Evolutionary conservation across 1,140 invertebrate species (phyloP).

Genomic region (Carcinoscorpius rotundicauda): DNA sequence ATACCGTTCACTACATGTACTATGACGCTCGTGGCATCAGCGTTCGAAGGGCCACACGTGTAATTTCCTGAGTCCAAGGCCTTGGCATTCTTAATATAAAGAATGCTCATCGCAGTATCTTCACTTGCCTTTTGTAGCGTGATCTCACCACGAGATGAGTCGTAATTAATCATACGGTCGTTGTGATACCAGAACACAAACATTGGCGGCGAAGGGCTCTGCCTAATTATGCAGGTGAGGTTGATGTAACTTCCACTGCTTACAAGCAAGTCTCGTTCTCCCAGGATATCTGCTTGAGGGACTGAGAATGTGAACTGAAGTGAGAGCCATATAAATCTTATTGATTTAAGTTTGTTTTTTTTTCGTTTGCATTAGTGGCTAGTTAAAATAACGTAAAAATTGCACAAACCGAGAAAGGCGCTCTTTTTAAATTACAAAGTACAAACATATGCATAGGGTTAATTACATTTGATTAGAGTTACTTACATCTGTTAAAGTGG

Average conservation of each 20-base stretch:
- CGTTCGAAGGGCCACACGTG: slow-evolving; percentile 70
- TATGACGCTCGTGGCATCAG: slow-evolving; percentile 61
- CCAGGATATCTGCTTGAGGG: too few relatives aligned
- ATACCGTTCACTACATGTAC: slow-evolving; percentile 75
- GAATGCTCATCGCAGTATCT: slow-evolving; percentile 71
- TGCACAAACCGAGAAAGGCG: too few relatives aligned
- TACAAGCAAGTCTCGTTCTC: too few relatives aligned
- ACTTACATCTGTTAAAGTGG: too few relatives aligned
- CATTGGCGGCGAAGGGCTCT: slow-evolving; percentile 64
- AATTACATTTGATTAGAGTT: too few relatives aligned
- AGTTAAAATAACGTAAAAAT: too few relatives aligned
- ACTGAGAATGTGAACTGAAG: too few relatives aligned
- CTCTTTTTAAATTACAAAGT: too few relatives aligned
- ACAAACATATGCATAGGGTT: too few relatives aligned
- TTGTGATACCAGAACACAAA: slow-evolving; percentile 71
- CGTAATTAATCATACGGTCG: slow-evolving; percentile 63
- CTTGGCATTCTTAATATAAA: slow-evolving; percentile 72
- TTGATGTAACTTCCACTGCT: slow-evolving; percentile 69
- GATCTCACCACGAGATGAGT: slow-evolving; percentile 34
- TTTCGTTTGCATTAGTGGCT: too few relatives aligned
- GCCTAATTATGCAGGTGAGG: slow-evolving; percentile 67
- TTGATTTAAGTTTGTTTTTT: too few relatives aligned
- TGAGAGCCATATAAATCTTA: too few relatives aligned
- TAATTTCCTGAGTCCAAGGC: slow-evolving; percentile 55
- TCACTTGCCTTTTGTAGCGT: slow-evolving; percentile 64